Evolutionary conservation across 1,140 invertebrate species (phyloP).

Genomic region (Prorops nasuta): DNA sequence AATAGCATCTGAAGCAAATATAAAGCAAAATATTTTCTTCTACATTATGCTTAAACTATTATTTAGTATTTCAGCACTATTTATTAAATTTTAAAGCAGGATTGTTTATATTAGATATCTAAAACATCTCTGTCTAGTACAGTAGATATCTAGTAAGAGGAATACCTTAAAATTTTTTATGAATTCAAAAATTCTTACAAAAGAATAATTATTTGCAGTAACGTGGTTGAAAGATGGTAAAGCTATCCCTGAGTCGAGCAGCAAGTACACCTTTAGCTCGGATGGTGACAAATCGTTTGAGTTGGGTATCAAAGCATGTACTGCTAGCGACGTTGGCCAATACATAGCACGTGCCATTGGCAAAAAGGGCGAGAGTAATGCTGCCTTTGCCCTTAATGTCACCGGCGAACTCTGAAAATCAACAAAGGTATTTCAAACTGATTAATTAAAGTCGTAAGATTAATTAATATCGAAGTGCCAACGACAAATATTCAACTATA

Average conservation of each 20-base stretch:
- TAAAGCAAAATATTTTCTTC: too few species aligned
- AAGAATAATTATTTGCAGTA: slow-evolving; percentile 43
- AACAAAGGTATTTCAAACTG: too few species aligned
- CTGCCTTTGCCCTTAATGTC: slow-evolving; percentile 87
- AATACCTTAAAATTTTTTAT: background rate
- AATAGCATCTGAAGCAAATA: too few species aligned
- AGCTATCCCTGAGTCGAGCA: slow-evolving; percentile 70
- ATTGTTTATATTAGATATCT: too few species aligned
- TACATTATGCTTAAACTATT: too few species aligned
- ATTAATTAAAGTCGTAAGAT: too few species aligned
- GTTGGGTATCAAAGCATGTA: slow-evolving; percentile 75
- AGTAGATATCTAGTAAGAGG: background rate
- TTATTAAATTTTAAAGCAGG: too few species aligned
- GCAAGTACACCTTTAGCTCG: slow-evolving; percentile 78
- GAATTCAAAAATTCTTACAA: background rate
- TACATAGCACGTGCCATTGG: slow-evolving; percentile 85
- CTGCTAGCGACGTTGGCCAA: slow-evolving; percentile 81
- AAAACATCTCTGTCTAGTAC: background rate
- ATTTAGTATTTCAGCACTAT: too few species aligned
- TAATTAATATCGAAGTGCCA: too few species aligned
- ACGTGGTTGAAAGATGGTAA: slow-evolving; percentile 91
- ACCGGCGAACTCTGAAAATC: slow-evolving; percentile 43
- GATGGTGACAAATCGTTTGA: slow-evolving; percentile 74
- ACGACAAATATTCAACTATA: too few species aligned
- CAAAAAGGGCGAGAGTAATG: slow-evolving; percentile 77